phyloP scores from a whole-genome alignment of 2,113 vertebrate genomes.

The Coptodon rendalli region DNA sequence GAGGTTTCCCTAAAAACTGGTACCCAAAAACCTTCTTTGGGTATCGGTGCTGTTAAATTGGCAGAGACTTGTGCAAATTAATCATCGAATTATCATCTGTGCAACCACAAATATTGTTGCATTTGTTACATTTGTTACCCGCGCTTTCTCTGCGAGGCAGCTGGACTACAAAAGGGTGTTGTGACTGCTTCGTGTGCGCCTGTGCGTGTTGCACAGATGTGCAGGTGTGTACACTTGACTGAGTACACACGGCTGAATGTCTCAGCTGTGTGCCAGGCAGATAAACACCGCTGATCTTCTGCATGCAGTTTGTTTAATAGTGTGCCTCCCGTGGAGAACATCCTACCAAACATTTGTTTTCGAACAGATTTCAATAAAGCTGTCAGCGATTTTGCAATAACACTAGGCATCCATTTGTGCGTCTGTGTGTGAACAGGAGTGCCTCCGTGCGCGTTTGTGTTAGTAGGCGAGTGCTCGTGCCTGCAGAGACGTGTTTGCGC shows the following conservation, averaged over 20 bases:
- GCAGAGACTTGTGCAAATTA: not conserved
- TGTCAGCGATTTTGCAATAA: constrained; percentile 18
- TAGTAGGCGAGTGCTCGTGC: not conserved
- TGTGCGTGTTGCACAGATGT: constrained; percentile 5
- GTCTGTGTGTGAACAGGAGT: not conserved
- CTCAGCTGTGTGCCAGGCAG: not conserved
- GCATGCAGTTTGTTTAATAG: constrained; percentile 36
- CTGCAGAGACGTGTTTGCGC: not conserved
- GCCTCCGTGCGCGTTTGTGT: not conserved
- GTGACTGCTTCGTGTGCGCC: not conserved
- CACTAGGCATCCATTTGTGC: not conserved
- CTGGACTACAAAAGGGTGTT: not conserved
- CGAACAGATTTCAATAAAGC: constrained; percentile 40
- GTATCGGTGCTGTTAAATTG: not conserved
- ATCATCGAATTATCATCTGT: not conserved
- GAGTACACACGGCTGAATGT: not conserved
- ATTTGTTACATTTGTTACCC: not conserved
- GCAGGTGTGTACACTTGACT: not conserved
- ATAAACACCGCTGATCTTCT: constrained; percentile 10
- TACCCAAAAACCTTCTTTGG: not conserved
- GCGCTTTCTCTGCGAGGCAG: not conserved
- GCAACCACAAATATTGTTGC: not conserved
- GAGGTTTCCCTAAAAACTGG: not conserved
- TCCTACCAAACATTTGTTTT: constrained; percentile 41
- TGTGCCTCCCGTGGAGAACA: constrained; percentile 33